phyloP scores from a whole-genome alignment of 1,140 invertebrate species.

The Sweltsa coloradensis region DNA sequence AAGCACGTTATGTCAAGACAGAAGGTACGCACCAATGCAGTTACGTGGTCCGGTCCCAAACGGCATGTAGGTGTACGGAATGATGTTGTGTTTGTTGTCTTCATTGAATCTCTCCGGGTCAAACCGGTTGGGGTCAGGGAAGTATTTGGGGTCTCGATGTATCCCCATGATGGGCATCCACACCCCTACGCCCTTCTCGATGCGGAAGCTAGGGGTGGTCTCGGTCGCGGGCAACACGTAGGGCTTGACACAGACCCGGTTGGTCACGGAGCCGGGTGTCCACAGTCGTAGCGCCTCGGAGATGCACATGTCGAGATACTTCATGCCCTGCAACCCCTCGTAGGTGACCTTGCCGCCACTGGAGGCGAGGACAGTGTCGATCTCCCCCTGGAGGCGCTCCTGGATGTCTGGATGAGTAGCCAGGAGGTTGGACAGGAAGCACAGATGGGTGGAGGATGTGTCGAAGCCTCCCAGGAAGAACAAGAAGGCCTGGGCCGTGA shows the following conservation, averaged over 20 bases:
- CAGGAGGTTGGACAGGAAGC: conserved; percentile 30
- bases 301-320: conserved; percentile 26
- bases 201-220: no score
- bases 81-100: conserved; percentile 19
- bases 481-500: conserved; percentile 27
- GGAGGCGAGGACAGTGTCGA: conserved; percentile 22
- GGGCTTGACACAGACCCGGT: no score
- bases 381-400: conserved; percentile 30
- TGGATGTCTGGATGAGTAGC: conserved; percentile 34
- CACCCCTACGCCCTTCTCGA: no score
- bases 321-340: conserved; percentile 26
- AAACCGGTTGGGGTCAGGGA: conserved; percentile 38
- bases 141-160: conserved; percentile 30
- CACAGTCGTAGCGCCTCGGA: no score
- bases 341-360: conserved; percentile 25
- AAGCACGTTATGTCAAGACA: no score
- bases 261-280: no score
- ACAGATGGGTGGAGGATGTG: conserved; percentile 30
- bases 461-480: conserved; percentile 37
- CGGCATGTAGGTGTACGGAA: conserved; percentile 30
- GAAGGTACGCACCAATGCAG: conserved; percentile 42
- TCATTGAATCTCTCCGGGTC: conserved; percentile 30
- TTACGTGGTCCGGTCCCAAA: conserved; percentile 35
- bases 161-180: conserved; percentile 24
- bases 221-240: no score